Base-by-base conservation (phyloP, 2,113 vertebrate species). In the Rhineura floridana region DNA sequence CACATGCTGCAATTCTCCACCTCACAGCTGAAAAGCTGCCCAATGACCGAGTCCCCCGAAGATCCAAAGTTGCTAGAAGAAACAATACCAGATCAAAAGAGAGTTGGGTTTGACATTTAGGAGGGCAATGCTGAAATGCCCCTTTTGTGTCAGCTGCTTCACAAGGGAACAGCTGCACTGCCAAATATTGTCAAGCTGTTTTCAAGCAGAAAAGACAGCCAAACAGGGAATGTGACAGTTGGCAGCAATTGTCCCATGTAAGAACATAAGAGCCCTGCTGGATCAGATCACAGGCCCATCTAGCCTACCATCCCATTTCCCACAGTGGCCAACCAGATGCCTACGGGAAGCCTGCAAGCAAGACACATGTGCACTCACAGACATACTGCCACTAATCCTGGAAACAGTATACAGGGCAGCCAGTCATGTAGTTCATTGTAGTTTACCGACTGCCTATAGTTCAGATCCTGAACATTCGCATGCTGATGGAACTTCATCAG, bases 1-100 rank as follows among this genome's bases (percentile, higher is more conserved):
- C 99, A 99, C 93, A 99, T 94, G 95, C 99, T 99, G 96, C 99
- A 99, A 96, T 99, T 99, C 96, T 99, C 99, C 92, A 99, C 98
- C 92, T 99, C 99, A 28, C 98, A 99, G 77, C 98, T 99, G 93
- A 99, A 99, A 78, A 99, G 97, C 92, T 98, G 98, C 81, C 98
- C 98, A 0, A 99, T 98, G 65, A 97, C 97, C 0, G 99, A 99
- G 92, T 97, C 99, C 81, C 98, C 97, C 0, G 98, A 97, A 13
- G 98, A 98, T 77, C 98, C 98, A 84, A 98, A 97, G 52, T 95
- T 97, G 94, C 98, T 98, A 93, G 44, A 85, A 77, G 55, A 84
- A 25, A 91, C 3, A n/a, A 80, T 0, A 1, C 0, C 0, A 46
- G 55, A 19, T 90, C 42, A 92, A 79, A 33, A 17, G 46, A 55